Base-by-base conservation (phyloP, 1,140 invertebrate species). In the Conus ventricosus region DNA sequence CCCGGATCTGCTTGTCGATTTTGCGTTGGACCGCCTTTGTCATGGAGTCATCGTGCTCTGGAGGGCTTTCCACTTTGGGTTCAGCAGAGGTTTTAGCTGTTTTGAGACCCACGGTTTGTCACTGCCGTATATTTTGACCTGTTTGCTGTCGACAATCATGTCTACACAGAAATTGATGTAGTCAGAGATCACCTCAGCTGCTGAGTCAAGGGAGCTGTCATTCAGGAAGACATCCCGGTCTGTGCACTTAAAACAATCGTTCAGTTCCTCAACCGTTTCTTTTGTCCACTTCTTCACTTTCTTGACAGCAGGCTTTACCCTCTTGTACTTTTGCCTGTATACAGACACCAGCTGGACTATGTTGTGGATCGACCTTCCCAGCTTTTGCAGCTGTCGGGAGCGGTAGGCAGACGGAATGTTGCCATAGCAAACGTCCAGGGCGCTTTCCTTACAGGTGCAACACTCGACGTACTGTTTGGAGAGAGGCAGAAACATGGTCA, bases 151-250 rank as follows among this genome's bases (percentile, higher is more conserved):
- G 5, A 87, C 2, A 0, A 75, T 10, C 4, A 67, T 7, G 17
- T 78, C 67, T 15, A 76, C 63, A 51, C 85, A 87, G 5, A 87
- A 87, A 1, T 78, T 87, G 4, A 87, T 87, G 51, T 76, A 87
- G 53, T 13, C 15, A n/a, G 63, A 75, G 8, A 87, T 54, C 0
- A 87, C 67, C 0, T 78, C 71, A 0, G 27, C 20, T 39, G 8
- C 10, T n/a, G n/a, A 67, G 39, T 76, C 39, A 11, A 87, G 25
- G 10, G 25, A 27, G n/a, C 20, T 2, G 20, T 67, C 60, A 0
- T 71, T n/a, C 63, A 55, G 27, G 67, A 87, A 87, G 8, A 87
- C 23, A 54, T 76, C 53, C n/a, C 85, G 51, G 53, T 55, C 67
- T 27, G 85, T 87, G 51, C 67, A 87, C 7, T 76, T 27, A 87